Evolutionary conservation across 2,113 vertebrate genomes (phyloP), one percentile per base, ranked within the genome.

Genomic region (Puma concolor): DNA sequence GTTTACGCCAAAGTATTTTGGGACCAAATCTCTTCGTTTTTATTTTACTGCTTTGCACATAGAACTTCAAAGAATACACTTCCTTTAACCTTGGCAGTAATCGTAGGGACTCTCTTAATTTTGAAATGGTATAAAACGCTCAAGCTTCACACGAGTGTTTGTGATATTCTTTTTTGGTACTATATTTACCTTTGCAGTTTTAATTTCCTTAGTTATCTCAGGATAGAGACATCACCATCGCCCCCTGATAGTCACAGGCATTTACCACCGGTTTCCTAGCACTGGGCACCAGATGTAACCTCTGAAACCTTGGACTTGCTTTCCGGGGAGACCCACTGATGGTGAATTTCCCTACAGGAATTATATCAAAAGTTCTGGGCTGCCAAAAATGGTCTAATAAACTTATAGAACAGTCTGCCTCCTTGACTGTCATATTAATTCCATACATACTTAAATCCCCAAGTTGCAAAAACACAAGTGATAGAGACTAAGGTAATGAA

Each of bases 101-200:
- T 63, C 71, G 48, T 72, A 80, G n/a, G 5, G 88, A 69, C 15
- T 69, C 41, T 44, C 93, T 95, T n/a, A 80, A 71, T 93, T 93
- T 91, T 90, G 64, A 89, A 95, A 82, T 54, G 36, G 60, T 5
- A 84, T 38, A 50, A 94, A 97, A 81, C 27, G 88, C 57, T 66
- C 31, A 94, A 63, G 38, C n/a, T 81, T 94, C 2, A n/a, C 2
- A n/a, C 84, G 50, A 31, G 8, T 33, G 63, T 86, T 69, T 77
- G 7, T 86, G 41, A 57, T 64, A 31, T 52, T n/a, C 1, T 41
- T 80, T 80, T 64, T 77, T 72, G n/a, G 76, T 82, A 54, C 11
- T 93, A 14, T n/a, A 63, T 64, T 80, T 95, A 57, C 23, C 29
- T 50, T 91, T 94, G 41, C 23, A 60, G 72, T 83, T 84, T 91